Evolutionary conservation across 2,113 vertebrate species (phyloP).

Genomic region (Oryzias javanicus): DNA sequence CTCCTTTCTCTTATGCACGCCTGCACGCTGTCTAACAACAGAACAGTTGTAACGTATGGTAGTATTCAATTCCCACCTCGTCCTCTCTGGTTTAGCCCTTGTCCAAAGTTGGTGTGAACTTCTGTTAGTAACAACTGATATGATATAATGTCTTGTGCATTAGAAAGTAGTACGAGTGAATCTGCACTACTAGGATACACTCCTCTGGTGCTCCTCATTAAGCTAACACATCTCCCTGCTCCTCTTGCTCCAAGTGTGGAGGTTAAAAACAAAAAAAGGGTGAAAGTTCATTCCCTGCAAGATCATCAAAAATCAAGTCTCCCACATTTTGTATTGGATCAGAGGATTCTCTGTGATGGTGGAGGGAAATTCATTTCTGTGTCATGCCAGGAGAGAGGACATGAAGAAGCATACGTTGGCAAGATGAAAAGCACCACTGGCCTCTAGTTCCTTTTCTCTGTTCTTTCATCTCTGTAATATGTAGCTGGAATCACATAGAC

Average conservation of each 20-base stretch:
- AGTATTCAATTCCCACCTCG: conserved; percentile 68
- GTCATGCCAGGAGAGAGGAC: neutral
- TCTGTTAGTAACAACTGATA: conserved; percentile 37
- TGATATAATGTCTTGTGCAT: conserved; percentile 32
- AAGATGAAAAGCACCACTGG: conserved; percentile 16
- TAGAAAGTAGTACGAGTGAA: conserved; percentile 33
- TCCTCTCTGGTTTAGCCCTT: conserved; percentile 66
- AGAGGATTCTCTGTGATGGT: neutral
- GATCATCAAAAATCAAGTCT: neutral
- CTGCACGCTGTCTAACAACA: conserved; percentile 70
- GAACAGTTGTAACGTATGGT: conserved; percentile 70
- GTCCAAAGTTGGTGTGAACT: conserved; percentile 58
- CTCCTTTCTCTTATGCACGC: conserved; percentile 71
- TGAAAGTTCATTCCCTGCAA: neutral
- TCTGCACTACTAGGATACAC: conserved; percentile 2
- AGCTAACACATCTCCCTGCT: neutral
- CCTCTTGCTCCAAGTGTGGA: neutral
- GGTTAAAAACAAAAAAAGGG: neutral
- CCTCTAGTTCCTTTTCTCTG: conserved; percentile 21
- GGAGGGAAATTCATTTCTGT: neutral
- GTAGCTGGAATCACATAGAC: conserved; percentile 15
- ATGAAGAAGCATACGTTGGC: conserved; percentile 1
- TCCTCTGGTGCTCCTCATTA: conserved; percentile 7
- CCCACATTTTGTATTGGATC: neutral
- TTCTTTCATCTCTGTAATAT: conserved; percentile 22